phyloP scores from a whole-genome alignment of 2,888 invertebrate genomes.

The Cabera pusaria region DNA sequence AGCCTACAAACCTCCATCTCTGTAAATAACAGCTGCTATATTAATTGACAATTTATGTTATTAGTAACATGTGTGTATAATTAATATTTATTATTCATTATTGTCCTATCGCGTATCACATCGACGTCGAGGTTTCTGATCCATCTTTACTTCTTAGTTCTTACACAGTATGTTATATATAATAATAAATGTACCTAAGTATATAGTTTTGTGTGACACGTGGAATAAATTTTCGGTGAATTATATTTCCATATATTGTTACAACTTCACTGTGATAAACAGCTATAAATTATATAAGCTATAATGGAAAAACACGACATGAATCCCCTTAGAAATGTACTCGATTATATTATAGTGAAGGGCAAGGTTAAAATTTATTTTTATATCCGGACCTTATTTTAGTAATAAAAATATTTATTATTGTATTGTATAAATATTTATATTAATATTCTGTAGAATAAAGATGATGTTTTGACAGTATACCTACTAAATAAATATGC shows the following conservation, averaged over 20 bases:
- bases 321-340: slow-evolving; percentile 1
- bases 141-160: no score
- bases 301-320: slow-evolving; percentile 1
- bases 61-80: not conserved
- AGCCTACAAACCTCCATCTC: slow-evolving; percentile 1
- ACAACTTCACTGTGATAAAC: no score
- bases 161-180: no score
- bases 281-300: no score
- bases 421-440: no score
- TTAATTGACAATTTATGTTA: not conserved
- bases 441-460: slow-evolving; percentile 13
- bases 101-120: slow-evolving; percentile 13
- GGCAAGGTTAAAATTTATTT: no score
- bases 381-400: slow-evolving; percentile 9
- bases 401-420: slow-evolving; percentile 3
- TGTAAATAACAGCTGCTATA: slow-evolving; percentile 5
- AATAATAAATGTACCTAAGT: no score
- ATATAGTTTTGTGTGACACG: no score
- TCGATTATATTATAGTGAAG: slow-evolving; percentile 9
- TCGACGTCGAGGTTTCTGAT: slow-evolving; percentile 11
- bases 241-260: no score
- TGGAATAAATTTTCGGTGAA: no score
- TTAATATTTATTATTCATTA: slow-evolving; percentile 3
- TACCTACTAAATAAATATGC: no score
- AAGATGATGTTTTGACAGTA: no score